Evolutionary conservation across 1,140 invertebrate species (phyloP), one percentile per base, ranked within the genome.

Genomic region (Ceratina australensis): DNA sequence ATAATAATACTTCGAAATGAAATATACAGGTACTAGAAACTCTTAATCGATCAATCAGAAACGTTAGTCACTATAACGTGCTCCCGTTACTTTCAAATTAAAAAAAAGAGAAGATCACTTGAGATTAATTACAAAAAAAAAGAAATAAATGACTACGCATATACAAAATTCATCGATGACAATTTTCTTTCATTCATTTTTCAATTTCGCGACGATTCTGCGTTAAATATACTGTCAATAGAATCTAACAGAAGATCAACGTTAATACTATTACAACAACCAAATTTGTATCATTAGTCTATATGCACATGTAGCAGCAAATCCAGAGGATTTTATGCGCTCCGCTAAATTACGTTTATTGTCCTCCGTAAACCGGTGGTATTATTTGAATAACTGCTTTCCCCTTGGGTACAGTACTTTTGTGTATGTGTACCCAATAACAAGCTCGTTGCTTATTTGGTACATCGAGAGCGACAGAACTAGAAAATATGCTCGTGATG

Each of bases 261-360:
- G 16, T 33, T 49, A 33, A 78, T 47, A 64, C 10, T 71, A 78
- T 13, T 66, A 20, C 60, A 20, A 50, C 7, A 49, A 59, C 42
- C 56, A 18, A 72, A 72, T 66, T 24, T 66, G 8, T 47, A 60
- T 68, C 42, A 22, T 65, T 22, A n/a, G 15, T 65, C 47, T 57
- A 24, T 57, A 24, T 65, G 20, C 0, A 57, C 22, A 57, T 57
- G 16, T 63, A 56, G 47, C 52, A 73, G 57, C n/a, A 84, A 83
- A 83, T 80, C 59, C 78, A 84, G 28, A 61, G 49, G 56, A 84
- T 83, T 83, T 77, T 65, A 72, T 75, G 49, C 69, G 54, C 2
- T 24, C 22, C 42, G 26, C 26, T 52, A 24, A 20, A 24, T 68
- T 66, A 15, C 15, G 24, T 50, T 50, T 74, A 68, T 50, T 60